Evolutionary conservation across 2,113 vertebrate genomes (phyloP).

Genomic region (Naja naja): DNA sequence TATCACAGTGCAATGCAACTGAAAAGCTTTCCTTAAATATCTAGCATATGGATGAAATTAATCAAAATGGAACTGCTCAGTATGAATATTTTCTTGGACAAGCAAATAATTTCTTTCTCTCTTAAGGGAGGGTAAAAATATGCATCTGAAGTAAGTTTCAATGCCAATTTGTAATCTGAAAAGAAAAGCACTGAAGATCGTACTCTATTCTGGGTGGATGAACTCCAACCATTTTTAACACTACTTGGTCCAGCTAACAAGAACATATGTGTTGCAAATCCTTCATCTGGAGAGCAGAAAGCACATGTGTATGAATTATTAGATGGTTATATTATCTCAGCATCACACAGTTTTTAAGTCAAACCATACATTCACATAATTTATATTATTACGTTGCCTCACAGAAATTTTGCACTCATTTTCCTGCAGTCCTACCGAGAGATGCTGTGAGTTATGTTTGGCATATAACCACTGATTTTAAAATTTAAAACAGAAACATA

Average conservation of each 20-base stretch:
- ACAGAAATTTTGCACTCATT: neutral
- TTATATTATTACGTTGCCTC: neutral
- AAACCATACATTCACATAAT: neutral
- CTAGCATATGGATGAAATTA: conserved; percentile 7
- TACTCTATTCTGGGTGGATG: neutral
- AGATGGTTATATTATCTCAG: neutral
- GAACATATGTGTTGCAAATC: neutral
- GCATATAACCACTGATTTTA: conserved; percentile 7
- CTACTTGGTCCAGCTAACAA: neutral
- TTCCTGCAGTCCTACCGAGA: neutral
- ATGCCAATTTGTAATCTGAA: neutral
- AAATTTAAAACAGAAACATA: neutral
- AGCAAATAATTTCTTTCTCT: neutral
- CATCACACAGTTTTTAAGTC: neutral
- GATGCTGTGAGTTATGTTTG: neutral
- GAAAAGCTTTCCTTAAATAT: neutral
- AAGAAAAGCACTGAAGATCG: neutral
- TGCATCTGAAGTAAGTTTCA: neutral
- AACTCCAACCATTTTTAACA: neutral
- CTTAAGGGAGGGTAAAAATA: neutral
- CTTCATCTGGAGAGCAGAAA: neutral
- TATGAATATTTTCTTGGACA: neutral
- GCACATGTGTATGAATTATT: neutral
- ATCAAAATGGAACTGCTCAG: neutral
- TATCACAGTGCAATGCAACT: conserved; percentile 36